These are phyloP conservation scores for Thermophis baileyi DNA, from an alignment of 2,113 vertebrate species.

Conservation along the genomic window DNA sequence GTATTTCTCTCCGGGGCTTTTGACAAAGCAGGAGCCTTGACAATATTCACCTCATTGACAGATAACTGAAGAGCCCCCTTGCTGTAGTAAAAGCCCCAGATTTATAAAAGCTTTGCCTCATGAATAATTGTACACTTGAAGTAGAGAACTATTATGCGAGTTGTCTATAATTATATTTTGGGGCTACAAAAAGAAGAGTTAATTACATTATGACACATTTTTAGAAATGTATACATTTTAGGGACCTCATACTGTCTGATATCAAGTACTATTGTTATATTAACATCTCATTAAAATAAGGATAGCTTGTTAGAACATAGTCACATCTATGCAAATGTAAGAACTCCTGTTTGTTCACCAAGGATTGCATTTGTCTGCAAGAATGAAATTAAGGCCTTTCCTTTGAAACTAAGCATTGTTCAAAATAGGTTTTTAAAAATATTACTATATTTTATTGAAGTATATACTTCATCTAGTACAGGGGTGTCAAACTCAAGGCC, in stretches of 20 bases:
- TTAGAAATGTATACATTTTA: not conserved
- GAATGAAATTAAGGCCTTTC: not conserved
- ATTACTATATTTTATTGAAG: not conserved
- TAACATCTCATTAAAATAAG: not conserved
- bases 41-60: not conserved
- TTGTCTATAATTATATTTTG: not conserved
- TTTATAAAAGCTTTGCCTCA: not conserved
- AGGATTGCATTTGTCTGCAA: not conserved
- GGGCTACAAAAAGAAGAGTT: not conserved
- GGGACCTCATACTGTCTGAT: not conserved
- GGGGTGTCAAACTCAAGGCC: too few relatives aligned
- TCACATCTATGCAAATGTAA: not conserved
- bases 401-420: not conserved
- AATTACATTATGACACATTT: not conserved
- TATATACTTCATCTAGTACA: not conserved
- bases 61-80: not conserved
- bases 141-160: not conserved
- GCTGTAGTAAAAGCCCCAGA: not conserved
- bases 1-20: not conserved
- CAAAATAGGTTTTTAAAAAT: not conserved
- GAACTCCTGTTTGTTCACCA: not conserved
- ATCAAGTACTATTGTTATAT: not conserved
- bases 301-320: not conserved
- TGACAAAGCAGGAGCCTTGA: not conserved
- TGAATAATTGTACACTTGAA: not conserved